Evolutionary conservation across 2,797 vertebrate genomes (phyloP).

Genomic region (Catamblyrhynchus diadema): DNA sequence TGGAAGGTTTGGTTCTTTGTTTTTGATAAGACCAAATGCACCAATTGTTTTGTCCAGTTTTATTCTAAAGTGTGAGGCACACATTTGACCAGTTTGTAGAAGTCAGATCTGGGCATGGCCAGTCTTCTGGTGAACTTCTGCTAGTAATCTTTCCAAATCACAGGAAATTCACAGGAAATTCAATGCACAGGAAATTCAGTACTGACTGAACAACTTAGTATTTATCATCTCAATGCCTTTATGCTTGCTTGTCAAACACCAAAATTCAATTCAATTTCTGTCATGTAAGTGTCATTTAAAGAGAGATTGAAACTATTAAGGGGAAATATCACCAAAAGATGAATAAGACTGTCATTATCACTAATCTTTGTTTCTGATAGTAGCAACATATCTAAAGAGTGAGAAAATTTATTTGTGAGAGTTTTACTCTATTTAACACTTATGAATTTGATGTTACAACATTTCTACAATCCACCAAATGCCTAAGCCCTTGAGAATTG

Average conservation of each 20-base stretch:
- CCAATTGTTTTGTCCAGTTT: background rate
- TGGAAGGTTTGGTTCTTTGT: background rate
- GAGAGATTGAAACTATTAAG: background rate
- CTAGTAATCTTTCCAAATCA: background rate
- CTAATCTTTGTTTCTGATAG: background rate
- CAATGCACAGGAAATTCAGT: too few relatives aligned
- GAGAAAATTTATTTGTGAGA: background rate
- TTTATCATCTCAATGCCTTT: background rate
- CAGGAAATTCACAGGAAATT: too few relatives aligned
- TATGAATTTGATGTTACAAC: background rate
- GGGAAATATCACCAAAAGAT: background rate
- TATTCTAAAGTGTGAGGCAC: background rate
- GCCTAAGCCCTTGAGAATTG: background rate
- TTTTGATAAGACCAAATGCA: background rate
- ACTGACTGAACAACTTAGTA: background rate
- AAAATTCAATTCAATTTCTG: background rate
- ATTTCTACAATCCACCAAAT: background rate
- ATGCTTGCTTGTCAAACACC: background rate
- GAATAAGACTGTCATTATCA: background rate
- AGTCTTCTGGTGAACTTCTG: background rate
- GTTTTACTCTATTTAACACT: background rate
- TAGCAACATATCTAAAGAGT: background rate
- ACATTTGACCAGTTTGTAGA: rapidly evolving
- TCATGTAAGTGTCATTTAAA: background rate
- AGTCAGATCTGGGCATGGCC: background rate